Conservation (phyloP, 2,888 invertebrate genomes). For the Epinotia brunnichana region DNA sequence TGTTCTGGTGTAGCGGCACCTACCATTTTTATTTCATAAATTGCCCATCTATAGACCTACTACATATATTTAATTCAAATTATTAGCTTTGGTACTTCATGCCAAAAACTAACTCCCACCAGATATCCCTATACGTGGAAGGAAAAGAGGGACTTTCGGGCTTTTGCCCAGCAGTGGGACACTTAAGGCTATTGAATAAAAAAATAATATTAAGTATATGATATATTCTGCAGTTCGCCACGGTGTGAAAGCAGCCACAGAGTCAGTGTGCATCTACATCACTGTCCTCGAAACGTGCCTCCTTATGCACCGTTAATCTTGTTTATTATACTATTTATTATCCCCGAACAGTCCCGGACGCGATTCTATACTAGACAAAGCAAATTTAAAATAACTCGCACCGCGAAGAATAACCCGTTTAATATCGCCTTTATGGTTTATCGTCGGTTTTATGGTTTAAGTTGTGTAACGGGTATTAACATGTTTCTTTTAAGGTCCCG, state of each 20-base stretch:
- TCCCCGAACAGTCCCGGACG: slow-evolving; percentile 61
- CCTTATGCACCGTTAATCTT: slow-evolving; percentile 81
- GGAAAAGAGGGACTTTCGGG: too few species aligned
- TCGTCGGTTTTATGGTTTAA: slow-evolving; percentile 30
- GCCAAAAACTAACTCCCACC: too few species aligned
- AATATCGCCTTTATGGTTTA: slow-evolving; percentile 41
- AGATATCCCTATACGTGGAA: too few species aligned
- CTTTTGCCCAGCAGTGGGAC: too few species aligned
- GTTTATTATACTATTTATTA: slow-evolving; percentile 81
- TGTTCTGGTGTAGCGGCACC: too few species aligned
- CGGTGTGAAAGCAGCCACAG: slow-evolving; percentile 56
- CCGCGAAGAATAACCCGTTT: slow-evolving; percentile 50
- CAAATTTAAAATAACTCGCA: slow-evolving; percentile 58
- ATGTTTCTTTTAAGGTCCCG: slow-evolving; percentile 1
- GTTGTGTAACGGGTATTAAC: slow-evolving; percentile 15
- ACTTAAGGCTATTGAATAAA: too few species aligned
- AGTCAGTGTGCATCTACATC: slow-evolving; percentile 71
- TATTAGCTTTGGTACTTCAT: too few species aligned
- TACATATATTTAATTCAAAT: too few species aligned
- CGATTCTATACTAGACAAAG: slow-evolving; percentile 56
- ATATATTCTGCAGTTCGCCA: slow-evolving; percentile 43
- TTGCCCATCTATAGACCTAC: too few species aligned
- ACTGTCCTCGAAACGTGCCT: slow-evolving; percentile 78
- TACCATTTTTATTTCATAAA: too few species aligned
- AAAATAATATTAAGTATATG: too few species aligned